These are phyloP conservation scores for Brevimyrus niger DNA, from an alignment of 2,113 vertebrate genomes.

Conservation along the genomic window DNA sequence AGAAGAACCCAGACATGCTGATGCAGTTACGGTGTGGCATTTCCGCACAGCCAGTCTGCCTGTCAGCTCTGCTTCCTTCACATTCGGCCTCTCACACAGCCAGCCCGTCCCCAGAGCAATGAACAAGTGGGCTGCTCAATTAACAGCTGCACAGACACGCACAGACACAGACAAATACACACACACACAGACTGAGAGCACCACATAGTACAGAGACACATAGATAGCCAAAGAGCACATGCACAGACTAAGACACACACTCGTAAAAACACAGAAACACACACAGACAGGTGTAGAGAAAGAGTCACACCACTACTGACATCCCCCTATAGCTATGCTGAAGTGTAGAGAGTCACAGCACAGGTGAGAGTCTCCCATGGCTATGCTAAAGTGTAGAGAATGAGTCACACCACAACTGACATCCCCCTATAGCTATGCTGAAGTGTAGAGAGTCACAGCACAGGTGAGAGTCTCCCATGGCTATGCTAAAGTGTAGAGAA, in stretches of 20 bases:
- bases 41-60: neutral
- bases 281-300: conserved; percentile 55
- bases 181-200: neutral
- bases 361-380: conserved; percentile 10
- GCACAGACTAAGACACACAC: neutral
- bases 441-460: conserved; percentile 12
- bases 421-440: conserved; percentile 13
- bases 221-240: neutral
- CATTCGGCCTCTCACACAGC: conserved; percentile 57
- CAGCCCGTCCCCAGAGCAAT: conserved; percentile 72
- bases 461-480: conserved; percentile 10
- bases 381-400: conserved; percentile 7
- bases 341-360: conserved; percentile 12
- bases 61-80: conserved; percentile 56
- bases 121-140: conserved; percentile 78
- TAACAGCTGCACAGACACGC: conserved; percentile 53
- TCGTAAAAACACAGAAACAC: neutral
- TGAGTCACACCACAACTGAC: conserved; percentile 17
- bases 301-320: conserved; percentile 17
- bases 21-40: neutral
- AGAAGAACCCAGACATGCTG: neutral
- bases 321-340: conserved; percentile 13
- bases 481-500: conserved; percentile 8
- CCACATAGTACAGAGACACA: neutral
- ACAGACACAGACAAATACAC: neutral